phyloP scores from a whole-genome alignment of 2,797 vertebrate genomes.

The Distichodus sexfasciatus region DNA sequence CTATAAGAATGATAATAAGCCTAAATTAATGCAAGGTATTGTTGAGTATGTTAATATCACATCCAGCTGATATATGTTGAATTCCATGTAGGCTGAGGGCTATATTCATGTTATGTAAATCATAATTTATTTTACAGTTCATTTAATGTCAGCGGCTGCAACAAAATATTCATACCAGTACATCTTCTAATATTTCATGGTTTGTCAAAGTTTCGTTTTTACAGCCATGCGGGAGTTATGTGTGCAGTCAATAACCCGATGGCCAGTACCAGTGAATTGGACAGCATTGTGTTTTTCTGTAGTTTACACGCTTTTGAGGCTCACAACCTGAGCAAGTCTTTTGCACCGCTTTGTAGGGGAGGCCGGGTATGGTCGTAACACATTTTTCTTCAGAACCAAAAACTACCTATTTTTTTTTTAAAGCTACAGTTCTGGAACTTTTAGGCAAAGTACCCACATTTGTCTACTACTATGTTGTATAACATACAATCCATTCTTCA shows the following conservation, averaged over 20 bases:
- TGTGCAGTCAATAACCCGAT: constrained; percentile 40
- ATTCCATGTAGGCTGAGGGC: not conserved
- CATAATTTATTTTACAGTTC: not conserved
- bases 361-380: no score
- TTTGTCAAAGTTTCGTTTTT: constrained; percentile 15
- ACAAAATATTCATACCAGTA: not conserved
- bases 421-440: no score
- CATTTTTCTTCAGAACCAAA: no score
- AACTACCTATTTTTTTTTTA: no score
- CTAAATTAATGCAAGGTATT: not conserved
- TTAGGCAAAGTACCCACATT: no score
- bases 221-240: constrained; percentile 18
- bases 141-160: not conserved
- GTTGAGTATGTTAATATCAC: not conserved
- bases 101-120: no score
- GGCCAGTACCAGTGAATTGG: constrained; percentile 22
- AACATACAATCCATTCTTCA: no score
- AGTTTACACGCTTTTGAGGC: constrained; percentile 29
- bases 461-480: no score
- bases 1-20: no score
- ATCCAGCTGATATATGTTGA: not conserved
- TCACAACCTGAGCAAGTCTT: not conserved
- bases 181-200: constrained; percentile 6
- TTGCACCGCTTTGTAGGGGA: no score
- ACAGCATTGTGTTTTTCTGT: constrained; percentile 28